Evolutionary conservation across 2,113 vertebrate species (phyloP), one percentile per base, ranked within the genome.

Genomic region (Cyprinodon tularosa): DNA sequence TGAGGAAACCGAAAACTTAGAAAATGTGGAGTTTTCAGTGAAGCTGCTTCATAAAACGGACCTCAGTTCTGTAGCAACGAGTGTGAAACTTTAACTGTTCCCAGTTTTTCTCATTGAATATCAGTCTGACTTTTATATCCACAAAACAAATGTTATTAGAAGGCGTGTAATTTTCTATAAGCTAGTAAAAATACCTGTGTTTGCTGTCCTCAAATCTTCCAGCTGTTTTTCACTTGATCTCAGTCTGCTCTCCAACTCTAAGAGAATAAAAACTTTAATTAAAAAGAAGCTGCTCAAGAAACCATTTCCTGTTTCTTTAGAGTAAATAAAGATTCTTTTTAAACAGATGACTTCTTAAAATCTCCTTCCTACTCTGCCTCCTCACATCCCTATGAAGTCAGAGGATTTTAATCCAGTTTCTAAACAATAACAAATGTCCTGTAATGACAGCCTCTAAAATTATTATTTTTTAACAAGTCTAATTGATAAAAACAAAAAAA

Each of bases 61-160:
- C 29, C 29, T 29, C 29, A 29, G 29, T 29, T 29, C 29, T 29
- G 29, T 29, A 29, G 29, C 29, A 29, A 29, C 29, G 29, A 63
- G 45, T n/a, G 14, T 8, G 64, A 1, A 12, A 57, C 40, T 68
- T 38, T 47, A 64, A 10, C 0, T 74, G 71, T 5, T 80, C 77
- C 71, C 74, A 47, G 2, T 64, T 65, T 59, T 29, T 47, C 71
- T 69, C 77, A 14, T 20, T 64, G 61, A 48, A 69, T 36, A 29
- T 69, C 66, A 80, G 50, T 74, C 64, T 67, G 45, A 73, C 37
- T 2, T 68, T 70, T 59, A 72, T 22, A n/a, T n/a, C 77, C 68
- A 45, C 64, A n/a, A 15, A 78, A 72, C 69, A 78, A 50, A 62
- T 53, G 6, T 1, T n/a, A 57, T 20, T 39, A 53, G n/a, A 37